A percentile compares a stretch with the other conserved stretches of the same genome.
Evolutionary conservation across 2,113 vertebrate species (phyloP).

Genomic region (Nymphicus hollandicus): DNA sequence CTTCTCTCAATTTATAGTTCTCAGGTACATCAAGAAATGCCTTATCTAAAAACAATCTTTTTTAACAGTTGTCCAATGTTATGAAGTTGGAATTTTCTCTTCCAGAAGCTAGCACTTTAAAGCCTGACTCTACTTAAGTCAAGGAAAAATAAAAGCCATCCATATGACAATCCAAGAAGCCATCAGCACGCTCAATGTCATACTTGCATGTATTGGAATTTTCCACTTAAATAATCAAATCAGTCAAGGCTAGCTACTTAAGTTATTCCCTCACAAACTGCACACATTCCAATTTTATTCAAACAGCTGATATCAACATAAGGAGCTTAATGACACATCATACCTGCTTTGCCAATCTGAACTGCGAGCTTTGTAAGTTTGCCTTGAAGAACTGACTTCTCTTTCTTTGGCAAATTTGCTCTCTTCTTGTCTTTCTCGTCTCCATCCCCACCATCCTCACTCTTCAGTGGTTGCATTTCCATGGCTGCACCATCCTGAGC

Average conservation of each 20-base stretch:
- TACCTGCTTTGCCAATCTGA: conserved; percentile 99
- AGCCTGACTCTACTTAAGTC: not conserved
- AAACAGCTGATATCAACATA: not conserved
- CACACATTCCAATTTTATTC: not conserved
- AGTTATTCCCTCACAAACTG: not conserved
- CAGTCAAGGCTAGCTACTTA: not conserved
- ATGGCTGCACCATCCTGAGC: conserved; percentile 97
- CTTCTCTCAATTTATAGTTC: not conserved
- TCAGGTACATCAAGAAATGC: not conserved
- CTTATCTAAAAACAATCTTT: not conserved
- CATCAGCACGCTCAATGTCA: not conserved
- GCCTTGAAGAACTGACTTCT: conserved; percentile 97
- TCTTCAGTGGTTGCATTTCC: conserved; percentile 99
- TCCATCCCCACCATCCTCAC: conserved; percentile 88
- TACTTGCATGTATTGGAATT: not conserved
- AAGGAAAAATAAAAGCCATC: not conserved
- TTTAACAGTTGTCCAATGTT: accelerated
- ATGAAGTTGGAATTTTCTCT: not conserved
- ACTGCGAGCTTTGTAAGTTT: conserved; percentile 97
- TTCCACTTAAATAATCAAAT: not conserved
- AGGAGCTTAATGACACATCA: not conserved
- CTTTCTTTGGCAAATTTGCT: conserved; percentile 93
- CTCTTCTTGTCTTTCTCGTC: conserved; percentile 92
- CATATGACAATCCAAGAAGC: not conserved
- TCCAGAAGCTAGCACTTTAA: not conserved